These are phyloP conservation scores for Cyprinodon variegatus DNA, from an alignment of 2,113 vertebrate species.

Conservation along the genomic window DNA sequence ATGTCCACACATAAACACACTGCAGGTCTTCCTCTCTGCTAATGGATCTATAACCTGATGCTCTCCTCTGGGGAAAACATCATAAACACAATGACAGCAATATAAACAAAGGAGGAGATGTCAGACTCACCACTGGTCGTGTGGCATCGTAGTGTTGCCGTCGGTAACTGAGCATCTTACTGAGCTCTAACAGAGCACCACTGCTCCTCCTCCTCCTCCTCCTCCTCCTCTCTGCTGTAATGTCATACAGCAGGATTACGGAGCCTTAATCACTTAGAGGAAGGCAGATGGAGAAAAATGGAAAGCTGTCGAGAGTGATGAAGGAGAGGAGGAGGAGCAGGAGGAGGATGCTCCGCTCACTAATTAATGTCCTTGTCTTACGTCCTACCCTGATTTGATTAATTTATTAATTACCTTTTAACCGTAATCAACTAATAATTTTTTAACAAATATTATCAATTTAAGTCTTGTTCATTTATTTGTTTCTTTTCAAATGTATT, in stretches of 20 bases:
- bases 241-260: conserved; percentile 42
- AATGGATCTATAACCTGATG: background rate
- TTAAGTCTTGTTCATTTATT: background rate
- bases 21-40: background rate
- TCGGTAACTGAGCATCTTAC: conserved; percentile 61
- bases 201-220: background rate
- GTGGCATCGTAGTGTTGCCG: conserved; percentile 56
- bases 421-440: background rate
- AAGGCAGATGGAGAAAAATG: conserved; percentile 23
- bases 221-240: conserved; percentile 7
- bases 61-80: background rate
- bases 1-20: background rate
- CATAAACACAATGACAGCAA: background rate
- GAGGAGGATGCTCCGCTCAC: background rate
- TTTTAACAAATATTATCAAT: background rate
- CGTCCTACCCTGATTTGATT: background rate
- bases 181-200: conserved; percentile 25
- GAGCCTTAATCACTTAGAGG: conserved; percentile 22
- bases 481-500: background rate
- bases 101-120: conserved; percentile 22
- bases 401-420: background rate
- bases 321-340: conserved; percentile 2
- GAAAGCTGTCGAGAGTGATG: background rate
- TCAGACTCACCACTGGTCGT: conserved; percentile 65
- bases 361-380: background rate